Base-by-base conservation (phyloP, 2,797 vertebrate species). In the Morus bassanus region DNA sequence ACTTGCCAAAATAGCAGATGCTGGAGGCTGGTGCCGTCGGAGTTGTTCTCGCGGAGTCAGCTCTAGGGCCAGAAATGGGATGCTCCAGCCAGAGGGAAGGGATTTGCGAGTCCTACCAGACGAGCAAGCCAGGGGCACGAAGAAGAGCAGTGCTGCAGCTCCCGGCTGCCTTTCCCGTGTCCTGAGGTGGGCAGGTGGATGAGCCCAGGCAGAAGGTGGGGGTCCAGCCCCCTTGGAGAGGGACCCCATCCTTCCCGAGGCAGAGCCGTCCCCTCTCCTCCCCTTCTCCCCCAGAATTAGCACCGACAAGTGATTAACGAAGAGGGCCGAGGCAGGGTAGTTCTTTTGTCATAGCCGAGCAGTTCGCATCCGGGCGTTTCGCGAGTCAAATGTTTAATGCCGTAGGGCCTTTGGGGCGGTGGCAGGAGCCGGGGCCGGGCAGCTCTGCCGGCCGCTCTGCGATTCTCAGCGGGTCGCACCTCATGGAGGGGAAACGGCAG, bases 341-440 rank as follows among this genome's bases (percentile, higher is more conserved):
- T 5, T 18, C 24, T 35, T 33, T 10, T 22, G 57, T 18, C 23
- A 0, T 4, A 8, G 27, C 39, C 2, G 69, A 41, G 81, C 51
- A 0, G 22, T 31, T 37, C 14, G 6, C 10, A 6, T 3, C 22
- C 18, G 51, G 46, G 8, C 7, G 25, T 28, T 23, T 17, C 11
- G 8, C 2, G 24, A 15, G 63, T 12, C 27, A 11, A 11, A 5
- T 17, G 48, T 28, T 48, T 16, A 13, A 27, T 7, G 28, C 35
- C 2, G 0, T 1, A 1, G 23, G 35, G 33, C 16, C 4, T 2
- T 18, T 1, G 37, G 21, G 43, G 27, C 1, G 1, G 41, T 7
- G 54, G 54, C 46, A 31, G 78, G 39, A 35, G 68, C 6, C 3
- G 31, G 70, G 43, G n/a, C 25, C 11, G 24, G 31, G 31, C 12